Percentiles rank a stretch among this genome's conserved stretches.
Conservation (phyloP, 1,140 invertebrate species). For the Lasioglossum baleicum region DNA sequence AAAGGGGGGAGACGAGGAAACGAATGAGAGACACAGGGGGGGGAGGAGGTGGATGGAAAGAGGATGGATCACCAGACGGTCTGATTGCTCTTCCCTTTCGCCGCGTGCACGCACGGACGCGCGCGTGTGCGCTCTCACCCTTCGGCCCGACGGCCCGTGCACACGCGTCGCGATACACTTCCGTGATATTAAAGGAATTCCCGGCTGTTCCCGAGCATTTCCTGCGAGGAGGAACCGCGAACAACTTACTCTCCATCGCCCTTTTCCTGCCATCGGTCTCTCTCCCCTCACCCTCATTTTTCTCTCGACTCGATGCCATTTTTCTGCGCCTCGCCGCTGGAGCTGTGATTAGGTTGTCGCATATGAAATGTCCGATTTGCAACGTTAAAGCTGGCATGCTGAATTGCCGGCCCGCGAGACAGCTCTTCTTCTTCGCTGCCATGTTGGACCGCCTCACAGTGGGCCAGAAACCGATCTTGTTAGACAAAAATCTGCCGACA, state of each 20-base stretch:
- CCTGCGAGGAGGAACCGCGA: conserved; percentile 69
- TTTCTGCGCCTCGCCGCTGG: background rate
- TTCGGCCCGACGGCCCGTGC: conserved; percentile 27
- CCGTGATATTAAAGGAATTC: conserved; percentile 69
- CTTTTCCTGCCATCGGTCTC: background rate
- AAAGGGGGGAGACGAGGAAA: conserved; percentile 20
- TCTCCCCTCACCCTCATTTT: background rate
- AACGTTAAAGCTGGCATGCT: too few species aligned
- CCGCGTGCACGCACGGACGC: conserved; percentile 24
- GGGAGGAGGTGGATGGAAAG: background rate
- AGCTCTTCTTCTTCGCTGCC: too few species aligned
- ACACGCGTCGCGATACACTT: conserved; percentile 49
- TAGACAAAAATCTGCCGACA: too few species aligned
- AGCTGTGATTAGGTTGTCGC: too few species aligned
- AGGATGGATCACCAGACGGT: conserved; percentile 34
- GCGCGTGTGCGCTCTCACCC: conserved; percentile 19
- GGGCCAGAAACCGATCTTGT: too few species aligned
- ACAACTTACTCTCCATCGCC: conserved; percentile 72
- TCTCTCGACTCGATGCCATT: background rate
- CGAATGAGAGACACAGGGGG: conserved; percentile 1
- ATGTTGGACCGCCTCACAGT: too few species aligned
- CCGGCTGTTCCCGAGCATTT: conserved; percentile 53
- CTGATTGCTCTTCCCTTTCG: conserved; percentile 54
- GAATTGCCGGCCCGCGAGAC: too few species aligned
- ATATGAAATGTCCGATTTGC: too few species aligned